Conservation (phyloP, 2,888 invertebrate species). For the Drosophila paucipuncta region DNA sequence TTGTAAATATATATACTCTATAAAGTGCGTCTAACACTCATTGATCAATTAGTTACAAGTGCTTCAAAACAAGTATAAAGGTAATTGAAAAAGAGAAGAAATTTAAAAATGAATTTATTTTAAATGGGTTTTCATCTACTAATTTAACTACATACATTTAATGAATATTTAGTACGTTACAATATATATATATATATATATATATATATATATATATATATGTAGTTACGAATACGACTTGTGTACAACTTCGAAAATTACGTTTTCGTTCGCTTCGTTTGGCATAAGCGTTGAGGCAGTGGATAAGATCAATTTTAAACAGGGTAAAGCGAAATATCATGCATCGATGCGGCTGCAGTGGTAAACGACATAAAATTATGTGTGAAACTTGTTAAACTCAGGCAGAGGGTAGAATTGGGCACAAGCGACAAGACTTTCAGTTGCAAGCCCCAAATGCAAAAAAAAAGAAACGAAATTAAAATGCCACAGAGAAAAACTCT, state of each 20-base stretch:
- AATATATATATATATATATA: slow-evolving; percentile 11
- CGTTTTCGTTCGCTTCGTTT: slow-evolving; percentile 7
- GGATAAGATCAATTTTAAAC: slow-evolving; percentile 37
- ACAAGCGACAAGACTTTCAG: slow-evolving; percentile 18
- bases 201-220: slow-evolving; percentile 10
- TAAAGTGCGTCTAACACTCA: slow-evolving; percentile 31
- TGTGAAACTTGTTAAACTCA: slow-evolving; percentile 62
- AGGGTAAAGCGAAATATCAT: slow-evolving; percentile 57
- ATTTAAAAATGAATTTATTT: not conserved
- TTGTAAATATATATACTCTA: slow-evolving; percentile 21
- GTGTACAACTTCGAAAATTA: slow-evolving; percentile 12
- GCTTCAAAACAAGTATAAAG: slow-evolving; percentile 8
- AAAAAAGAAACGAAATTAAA: slow-evolving; percentile 12
- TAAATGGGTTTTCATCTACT: slow-evolving; percentile 12
- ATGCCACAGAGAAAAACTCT: not conserved
- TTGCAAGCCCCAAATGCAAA: slow-evolving; percentile 34
- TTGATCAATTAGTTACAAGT: slow-evolving; percentile 26
- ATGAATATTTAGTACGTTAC: slow-evolving; percentile 15
- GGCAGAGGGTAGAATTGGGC: slow-evolving; percentile 27
- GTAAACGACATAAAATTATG: slow-evolving; percentile 54
- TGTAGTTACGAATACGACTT: slow-evolving; percentile 14
- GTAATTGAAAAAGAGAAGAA: not conserved
- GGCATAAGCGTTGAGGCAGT: slow-evolving; percentile 12
- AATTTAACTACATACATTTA: slow-evolving; percentile 23
- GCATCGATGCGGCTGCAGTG: slow-evolving; percentile 58